Evolutionary conservation across 2,888 invertebrate genomes (phyloP), one percentile per base, ranked within the genome.

Genomic region (Gymnosoma rotundatum): DNA sequence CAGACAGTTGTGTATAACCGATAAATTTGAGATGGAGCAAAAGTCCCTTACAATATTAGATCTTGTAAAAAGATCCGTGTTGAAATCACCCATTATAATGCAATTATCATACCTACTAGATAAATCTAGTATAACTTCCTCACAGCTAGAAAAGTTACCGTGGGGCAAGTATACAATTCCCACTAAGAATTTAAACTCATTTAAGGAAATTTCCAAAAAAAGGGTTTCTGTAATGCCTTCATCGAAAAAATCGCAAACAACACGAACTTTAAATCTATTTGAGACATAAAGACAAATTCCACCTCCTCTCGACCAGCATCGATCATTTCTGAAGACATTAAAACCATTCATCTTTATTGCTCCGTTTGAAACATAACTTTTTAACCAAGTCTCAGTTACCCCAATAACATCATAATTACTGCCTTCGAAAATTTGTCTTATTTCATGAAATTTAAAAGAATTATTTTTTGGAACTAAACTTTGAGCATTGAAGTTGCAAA

Each of bases 191-290:
- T 45, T 18, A 18, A 9, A 21, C 20, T 38, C 18, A 38, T 61
- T 16, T 8, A 25, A 2, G 2, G 21, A 14, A n/a, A 56, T 21
- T 25, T 56, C 60, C 6, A 60, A 4, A 60, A 60, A 60, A 16
- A 36, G 16, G n/a, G 60, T 60, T 60, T 60, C 60, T n/a, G 32
- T 21, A 32, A n/a, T 60, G 9, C 60, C 32, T n/a, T 60, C 60
- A 36, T 60, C 60, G 4, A 56, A 25, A 58, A 32, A 58, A 32
- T 58, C 58, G 21, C 32, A 12, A 58, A 58, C 16, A 4, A 58
- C 38, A 9, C 18, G 8, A 18, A 60, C n/a, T 38, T 60, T 60
- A 38, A 16, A 60, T 60, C 10, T 36, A 0, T 60, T 12, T 18
- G 60, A 60, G 4, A 60, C n/a, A 58, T 58, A 58, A 9, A 58